phyloP scores from a whole-genome alignment of 2,113 vertebrate species.

The Heliornis fulica region DNA sequence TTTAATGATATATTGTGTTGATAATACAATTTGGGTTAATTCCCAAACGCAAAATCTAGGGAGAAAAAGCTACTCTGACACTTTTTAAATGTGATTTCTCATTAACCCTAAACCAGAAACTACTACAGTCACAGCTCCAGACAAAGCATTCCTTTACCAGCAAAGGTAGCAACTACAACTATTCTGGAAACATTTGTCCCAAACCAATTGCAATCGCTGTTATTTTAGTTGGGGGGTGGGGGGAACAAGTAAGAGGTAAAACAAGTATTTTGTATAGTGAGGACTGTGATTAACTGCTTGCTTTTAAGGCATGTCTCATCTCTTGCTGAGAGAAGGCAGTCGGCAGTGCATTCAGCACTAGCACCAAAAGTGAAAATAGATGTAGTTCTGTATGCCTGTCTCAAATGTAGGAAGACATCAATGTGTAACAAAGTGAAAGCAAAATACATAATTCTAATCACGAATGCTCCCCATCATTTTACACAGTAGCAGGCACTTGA shows the following conservation, averaged over 20 bases:
- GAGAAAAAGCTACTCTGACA: conserved; percentile 3
- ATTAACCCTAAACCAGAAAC: conserved; percentile 41
- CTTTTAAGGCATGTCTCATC: background rate
- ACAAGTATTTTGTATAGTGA: background rate
- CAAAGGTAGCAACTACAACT: background rate
- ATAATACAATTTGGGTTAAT: conserved; percentile 69
- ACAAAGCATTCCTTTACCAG: conserved; percentile 5
- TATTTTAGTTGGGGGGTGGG: background rate
- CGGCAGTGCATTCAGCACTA: background rate
- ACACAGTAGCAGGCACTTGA: background rate
- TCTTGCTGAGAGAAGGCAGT: background rate
- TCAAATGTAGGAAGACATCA: background rate
- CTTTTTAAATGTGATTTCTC: conserved; percentile 24
- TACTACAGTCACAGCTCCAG: background rate
- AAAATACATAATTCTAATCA: conserved; percentile 1
- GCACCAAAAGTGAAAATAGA: background rate
- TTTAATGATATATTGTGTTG: conserved; percentile 70
- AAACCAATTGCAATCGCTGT: background rate
- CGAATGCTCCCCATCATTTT: background rate
- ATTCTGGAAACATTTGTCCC: background rate
- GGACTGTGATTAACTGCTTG: background rate
- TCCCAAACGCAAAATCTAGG: conserved; percentile 30
- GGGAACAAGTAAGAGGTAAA: background rate
- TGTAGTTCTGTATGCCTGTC: background rate
- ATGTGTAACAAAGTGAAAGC: background rate